These are phyloP conservation scores for Hydrotaea diabolus DNA, from an alignment of 2,888 invertebrate species.

Conservation along the genomic window DNA sequence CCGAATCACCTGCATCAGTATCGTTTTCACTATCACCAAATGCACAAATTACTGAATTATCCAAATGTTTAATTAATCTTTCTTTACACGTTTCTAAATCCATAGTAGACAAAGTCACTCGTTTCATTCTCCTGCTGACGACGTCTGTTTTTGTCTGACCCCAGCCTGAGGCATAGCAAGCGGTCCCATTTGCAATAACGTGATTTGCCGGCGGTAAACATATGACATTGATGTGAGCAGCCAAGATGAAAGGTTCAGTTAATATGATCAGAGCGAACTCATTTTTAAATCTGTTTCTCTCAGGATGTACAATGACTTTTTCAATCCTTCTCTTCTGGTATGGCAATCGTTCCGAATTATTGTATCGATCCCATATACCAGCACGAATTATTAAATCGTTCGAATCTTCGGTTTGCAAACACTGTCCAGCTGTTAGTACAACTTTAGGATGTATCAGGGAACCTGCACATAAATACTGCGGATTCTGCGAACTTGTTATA, in stretches of 20 bases:
- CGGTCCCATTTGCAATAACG: not conserved
- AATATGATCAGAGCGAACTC: constrained; percentile 1
- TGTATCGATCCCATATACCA: not conserved
- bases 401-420: not conserved
- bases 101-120: not conserved
- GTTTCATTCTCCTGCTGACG: not conserved
- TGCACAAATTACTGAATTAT: not conserved
- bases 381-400: not conserved
- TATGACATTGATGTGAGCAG: not conserved
- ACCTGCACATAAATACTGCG: not conserved
- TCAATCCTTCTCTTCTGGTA: not conserved
- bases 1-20: not conserved
- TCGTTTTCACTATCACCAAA: not conserved
- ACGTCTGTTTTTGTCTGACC: not conserved
- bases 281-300: not conserved
- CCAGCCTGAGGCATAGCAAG: not conserved
- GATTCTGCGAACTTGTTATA: not conserved
- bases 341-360: not conserved
- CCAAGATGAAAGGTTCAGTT: not conserved
- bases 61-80: not conserved
- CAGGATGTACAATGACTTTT: not conserved
- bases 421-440: constrained; percentile 2
- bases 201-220: not conserved
- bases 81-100: not conserved
- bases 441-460: constrained; percentile 18